phyloP scores from a whole-genome alignment of 2,113 vertebrate genomes.

The Rhabdomys dilectus region DNA sequence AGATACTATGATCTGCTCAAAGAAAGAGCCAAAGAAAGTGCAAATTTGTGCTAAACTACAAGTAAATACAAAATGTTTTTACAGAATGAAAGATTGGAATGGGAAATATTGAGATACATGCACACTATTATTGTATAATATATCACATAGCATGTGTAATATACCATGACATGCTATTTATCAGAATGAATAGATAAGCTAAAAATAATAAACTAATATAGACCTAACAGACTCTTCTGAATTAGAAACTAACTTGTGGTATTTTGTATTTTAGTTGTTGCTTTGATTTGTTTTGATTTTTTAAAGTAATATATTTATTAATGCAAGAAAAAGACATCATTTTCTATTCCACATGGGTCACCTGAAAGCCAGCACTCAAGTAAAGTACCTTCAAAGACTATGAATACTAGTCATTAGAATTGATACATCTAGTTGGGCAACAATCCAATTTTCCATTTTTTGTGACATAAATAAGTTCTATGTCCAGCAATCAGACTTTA shows the following conservation, averaged over 20 bases:
- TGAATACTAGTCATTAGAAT: neutral
- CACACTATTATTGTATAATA: neutral
- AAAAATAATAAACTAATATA: neutral
- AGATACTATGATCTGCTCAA: neutral
- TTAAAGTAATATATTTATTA: neutral
- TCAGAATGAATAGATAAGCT: neutral
- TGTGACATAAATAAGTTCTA: neutral
- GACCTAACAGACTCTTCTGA: neutral
- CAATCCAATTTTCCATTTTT: neutral
- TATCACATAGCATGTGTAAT: neutral
- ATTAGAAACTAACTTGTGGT: no score
- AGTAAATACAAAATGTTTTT: neutral
- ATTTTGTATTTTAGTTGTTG: neutral
- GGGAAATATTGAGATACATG: neutral
- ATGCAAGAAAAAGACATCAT: neutral
- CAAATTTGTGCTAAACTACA: neutral
- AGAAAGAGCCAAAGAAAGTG: neutral
- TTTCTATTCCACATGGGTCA: neutral
- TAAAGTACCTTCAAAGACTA: neutral
- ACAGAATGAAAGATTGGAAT: neutral
- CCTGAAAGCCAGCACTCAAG: neutral
- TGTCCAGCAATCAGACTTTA: neutral
- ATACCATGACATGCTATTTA: neutral
- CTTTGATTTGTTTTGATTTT: neutral
- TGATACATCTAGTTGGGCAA: neutral